A percentile compares a stretch with the other conserved stretches of the same genome.
Evolutionary conservation across 2,888 invertebrate species (phyloP).

Genomic region (Metallyticus violacea): DNA sequence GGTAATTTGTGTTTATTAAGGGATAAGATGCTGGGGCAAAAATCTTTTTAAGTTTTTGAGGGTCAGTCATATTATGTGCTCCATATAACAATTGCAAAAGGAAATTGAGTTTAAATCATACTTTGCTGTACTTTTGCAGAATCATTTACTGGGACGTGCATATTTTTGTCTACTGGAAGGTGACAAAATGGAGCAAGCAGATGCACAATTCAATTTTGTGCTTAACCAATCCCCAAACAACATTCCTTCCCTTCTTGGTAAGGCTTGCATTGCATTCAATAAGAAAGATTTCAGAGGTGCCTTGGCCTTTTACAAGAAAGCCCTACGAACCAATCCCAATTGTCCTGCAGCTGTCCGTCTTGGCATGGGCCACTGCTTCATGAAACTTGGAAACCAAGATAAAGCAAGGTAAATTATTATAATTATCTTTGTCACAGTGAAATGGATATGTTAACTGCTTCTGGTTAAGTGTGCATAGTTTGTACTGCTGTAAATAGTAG

Average conservation of each 20-base stretch:
- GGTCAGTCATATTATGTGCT: too few relatives aligned
- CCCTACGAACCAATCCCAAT: conserved; percentile 90
- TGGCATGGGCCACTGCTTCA: conserved; percentile 98
- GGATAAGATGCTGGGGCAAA: neutral
- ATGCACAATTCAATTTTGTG: conserved; percentile 99
- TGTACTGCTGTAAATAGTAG: too few relatives aligned
- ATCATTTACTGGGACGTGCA: conserved; percentile 95
- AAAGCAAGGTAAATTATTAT: conserved; percentile 72
- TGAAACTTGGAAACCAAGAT: conserved; percentile 91
- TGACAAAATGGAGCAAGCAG: conserved; percentile 99
- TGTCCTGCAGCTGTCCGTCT: conserved; percentile 95
- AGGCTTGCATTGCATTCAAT: conserved; percentile 98
- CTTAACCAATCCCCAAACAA: conserved; percentile 92
- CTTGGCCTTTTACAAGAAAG: conserved; percentile 96
- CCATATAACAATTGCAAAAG: neutral
- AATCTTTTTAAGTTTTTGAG: too few relatives aligned
- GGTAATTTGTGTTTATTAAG: neutral
- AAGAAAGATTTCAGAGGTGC: conserved; percentile 95
- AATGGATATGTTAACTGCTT: too few relatives aligned
- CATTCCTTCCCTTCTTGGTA: conserved; percentile 94
- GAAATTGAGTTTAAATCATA: too few relatives aligned
- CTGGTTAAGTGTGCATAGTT: too few relatives aligned
- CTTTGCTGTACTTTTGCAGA: conserved; percentile 52
- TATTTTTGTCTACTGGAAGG: conserved; percentile 98
- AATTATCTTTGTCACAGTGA: too few relatives aligned